Conservation (phyloP, 2,888 invertebrate species). For the Drosophila tanythrix region DNA sequence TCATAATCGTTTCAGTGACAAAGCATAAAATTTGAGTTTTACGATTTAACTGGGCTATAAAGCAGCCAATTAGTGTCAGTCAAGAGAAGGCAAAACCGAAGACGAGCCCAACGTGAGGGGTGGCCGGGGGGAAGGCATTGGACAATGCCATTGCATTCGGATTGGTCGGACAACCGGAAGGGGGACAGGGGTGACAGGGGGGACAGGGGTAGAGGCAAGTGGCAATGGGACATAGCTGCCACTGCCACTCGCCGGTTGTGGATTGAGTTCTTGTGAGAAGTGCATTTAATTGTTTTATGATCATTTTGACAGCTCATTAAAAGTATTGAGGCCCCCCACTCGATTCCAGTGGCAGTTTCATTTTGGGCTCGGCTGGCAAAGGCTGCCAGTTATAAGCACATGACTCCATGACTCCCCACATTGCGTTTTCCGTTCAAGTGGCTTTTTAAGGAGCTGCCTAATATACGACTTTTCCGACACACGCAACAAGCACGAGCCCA, state of each 20-base stretch:
- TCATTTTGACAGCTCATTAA: constrained; percentile 77
- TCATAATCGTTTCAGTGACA: constrained; percentile 81
- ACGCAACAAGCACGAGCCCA: constrained; percentile 53
- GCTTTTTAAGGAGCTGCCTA: constrained; percentile 73
- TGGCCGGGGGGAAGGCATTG: constrained; percentile 14
- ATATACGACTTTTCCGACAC: constrained; percentile 73
- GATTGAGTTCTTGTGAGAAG: constrained; percentile 46
- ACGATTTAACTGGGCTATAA: constrained; percentile 80
- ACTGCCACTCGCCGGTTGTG: constrained; percentile 3
- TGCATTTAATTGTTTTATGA: constrained; percentile 81
- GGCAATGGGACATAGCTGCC: constrained; percentile 10
- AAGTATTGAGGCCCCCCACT: constrained; percentile 41
- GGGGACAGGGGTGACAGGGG: background rate
- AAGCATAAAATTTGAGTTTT: constrained; percentile 82
- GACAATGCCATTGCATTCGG: constrained; percentile 34
- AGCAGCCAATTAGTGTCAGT: constrained; percentile 82
- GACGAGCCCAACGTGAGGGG: constrained; percentile 4
- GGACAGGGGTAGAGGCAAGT: background rate
- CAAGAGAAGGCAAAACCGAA: constrained; percentile 29
- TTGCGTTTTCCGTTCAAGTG: constrained; percentile 60
- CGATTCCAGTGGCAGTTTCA: constrained; percentile 40
- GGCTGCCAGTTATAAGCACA: constrained; percentile 1
- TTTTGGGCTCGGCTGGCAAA: constrained; percentile 6
- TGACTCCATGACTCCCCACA: constrained; percentile 5
- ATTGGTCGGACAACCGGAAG: background rate